These are phyloP conservation scores for Drepana arcuata DNA, from an alignment of 1,140 invertebrate species.

Conservation along the genomic window DNA sequence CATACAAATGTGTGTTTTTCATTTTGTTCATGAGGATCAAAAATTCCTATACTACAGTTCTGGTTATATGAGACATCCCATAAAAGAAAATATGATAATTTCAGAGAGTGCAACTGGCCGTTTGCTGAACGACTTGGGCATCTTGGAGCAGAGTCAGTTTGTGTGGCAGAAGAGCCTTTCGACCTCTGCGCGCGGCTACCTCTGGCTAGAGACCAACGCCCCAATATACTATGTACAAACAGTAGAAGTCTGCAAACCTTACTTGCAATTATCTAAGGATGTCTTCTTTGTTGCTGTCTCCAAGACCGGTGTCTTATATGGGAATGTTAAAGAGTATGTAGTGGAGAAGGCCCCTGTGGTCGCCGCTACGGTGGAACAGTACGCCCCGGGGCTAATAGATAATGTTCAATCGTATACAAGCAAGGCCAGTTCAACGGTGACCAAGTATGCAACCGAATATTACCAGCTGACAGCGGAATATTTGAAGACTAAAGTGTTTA, in stretches of 20 bases:
- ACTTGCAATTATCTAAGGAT: conserved; percentile 74
- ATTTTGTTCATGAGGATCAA: no score
- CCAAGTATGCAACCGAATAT: conserved; percentile 59
- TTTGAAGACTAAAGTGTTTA: conserved; percentile 81
- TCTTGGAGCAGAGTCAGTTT: conserved; percentile 74
- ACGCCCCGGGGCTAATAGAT: conserved; percentile 78
- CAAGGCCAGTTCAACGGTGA: conserved; percentile 49
- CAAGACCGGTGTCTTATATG: conserved; percentile 62
- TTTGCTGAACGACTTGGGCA: conserved; percentile 74
- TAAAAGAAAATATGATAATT: no score
- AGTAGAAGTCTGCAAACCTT: conserved; percentile 73
- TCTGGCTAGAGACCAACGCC: conserved; percentile 77
- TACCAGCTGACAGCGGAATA: conserved; percentile 68
- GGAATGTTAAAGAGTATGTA: conserved; percentile 70
- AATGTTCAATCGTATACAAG: conserved; percentile 68
- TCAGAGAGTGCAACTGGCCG: conserved; percentile 73
- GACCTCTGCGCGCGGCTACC: conserved; percentile 73
- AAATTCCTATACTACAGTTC: no score
- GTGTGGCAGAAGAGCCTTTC: conserved; percentile 73
- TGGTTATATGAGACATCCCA: no score
- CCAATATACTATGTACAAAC: conserved; percentile 76
- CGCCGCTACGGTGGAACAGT: conserved; percentile 76
- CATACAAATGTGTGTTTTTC: no score
- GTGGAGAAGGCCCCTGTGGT: conserved; percentile 76
- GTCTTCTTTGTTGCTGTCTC: conserved; percentile 71